Evolutionary conservation across 2,113 vertebrate genomes (phyloP).

Genomic region (Isichthys henryi): DNA sequence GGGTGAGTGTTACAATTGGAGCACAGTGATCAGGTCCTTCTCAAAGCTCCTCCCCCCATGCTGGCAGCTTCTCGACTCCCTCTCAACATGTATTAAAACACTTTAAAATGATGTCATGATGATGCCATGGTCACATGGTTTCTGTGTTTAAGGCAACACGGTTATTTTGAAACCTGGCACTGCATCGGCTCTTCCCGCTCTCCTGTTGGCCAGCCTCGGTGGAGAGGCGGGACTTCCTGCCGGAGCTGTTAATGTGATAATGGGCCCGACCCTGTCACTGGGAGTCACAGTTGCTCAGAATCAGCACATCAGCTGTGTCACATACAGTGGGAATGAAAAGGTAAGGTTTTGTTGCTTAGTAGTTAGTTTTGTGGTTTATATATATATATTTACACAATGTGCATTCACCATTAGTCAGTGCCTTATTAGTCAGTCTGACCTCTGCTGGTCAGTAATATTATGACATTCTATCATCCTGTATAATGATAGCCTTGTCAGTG

Average conservation of each 20-base stretch:
- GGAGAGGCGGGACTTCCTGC: slow-evolving; percentile 53
- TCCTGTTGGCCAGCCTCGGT: slow-evolving; percentile 59
- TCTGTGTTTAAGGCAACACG: slow-evolving; percentile 52
- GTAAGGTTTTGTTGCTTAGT: slow-evolving; percentile 29
- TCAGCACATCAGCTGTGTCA: slow-evolving; percentile 39
- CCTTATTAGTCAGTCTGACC: background rate
- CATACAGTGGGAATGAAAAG: slow-evolving; percentile 57
- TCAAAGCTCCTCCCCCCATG: background rate
- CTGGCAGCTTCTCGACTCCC: background rate
- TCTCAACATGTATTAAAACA: background rate
- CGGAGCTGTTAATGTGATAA: slow-evolving; percentile 57
- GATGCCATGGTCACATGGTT: background rate
- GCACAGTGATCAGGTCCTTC: background rate
- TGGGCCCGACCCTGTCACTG: slow-evolving; percentile 44
- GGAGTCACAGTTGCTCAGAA: slow-evolving; percentile 45
- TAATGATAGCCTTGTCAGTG: background rate
- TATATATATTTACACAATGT: background rate
- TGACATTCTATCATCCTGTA: background rate
- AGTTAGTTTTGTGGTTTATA: background rate
- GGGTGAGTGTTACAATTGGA: slow-evolving; percentile 44
- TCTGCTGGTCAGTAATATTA: background rate
- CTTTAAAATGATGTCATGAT: background rate
- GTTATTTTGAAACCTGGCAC: slow-evolving; percentile 53
- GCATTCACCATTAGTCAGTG: background rate
- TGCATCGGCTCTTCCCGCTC: slow-evolving; percentile 37